Base-by-base conservation (phyloP, 2,797 vertebrate species). In the Lacerta agilis region DNA sequence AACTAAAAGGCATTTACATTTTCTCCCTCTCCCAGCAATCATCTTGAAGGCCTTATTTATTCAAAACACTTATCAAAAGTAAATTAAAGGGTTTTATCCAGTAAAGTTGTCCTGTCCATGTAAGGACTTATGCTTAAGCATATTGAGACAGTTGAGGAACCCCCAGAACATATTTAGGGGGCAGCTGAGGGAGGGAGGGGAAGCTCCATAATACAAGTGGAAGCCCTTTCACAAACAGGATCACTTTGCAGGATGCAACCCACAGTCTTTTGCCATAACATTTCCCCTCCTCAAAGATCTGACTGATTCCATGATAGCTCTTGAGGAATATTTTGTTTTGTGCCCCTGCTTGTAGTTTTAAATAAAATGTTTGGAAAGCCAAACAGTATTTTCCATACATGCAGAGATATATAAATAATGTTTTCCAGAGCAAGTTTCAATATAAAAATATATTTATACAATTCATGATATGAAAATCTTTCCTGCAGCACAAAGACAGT, bases 1-100 rank as follows among this genome's bases (percentile, higher is more conserved):
- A 89, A 82, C 77, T 90, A 87, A 90, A 94, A 95, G 87, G 93
- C 90, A 93, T 88, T 88, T 55, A 89, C 27, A 8, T 90, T 90
- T 79, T 81, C 55, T 41, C 38, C 38, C 38, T 20, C 33, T 29
- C 38, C 43, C 36, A 25, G 55, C 10, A 3, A 77, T 41, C 27
- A 78, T 61, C 73, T 69, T 49, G 41, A 75, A 87, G 23, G 61
- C 38, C 45, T 87, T 64, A 25, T 76, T 82, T 77, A 38, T 9
- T 33, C 27, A 38, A 89, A 81, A 49, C 36, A 8, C 75, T 88
- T 79, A 61, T 72, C 5, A 25, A 79, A 69, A 79, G 55, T 33
- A 8, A 36, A 73, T 79, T 85, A 73, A 55, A 73, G 61, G 61
- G 61, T 64, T 64, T 23, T 64, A 23, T 64, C 20, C 17, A 64